These are phyloP conservation scores for Norana najaformis DNA, from an alignment of 2,888 invertebrate species.

Conservation along the genomic window DNA sequence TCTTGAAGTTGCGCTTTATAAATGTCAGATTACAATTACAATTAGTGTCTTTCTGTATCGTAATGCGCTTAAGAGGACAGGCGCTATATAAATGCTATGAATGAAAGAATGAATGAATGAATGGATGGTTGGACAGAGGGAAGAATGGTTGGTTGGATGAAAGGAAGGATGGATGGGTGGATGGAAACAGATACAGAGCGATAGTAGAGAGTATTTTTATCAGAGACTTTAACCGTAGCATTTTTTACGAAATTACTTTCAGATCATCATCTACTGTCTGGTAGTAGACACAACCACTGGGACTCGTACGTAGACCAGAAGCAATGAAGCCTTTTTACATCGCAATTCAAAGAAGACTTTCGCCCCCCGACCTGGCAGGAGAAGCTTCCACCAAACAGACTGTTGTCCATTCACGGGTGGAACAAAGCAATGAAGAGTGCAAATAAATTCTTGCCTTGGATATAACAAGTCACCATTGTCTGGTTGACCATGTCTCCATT, in stretches of 20 bases:
- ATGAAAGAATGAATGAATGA: no score
- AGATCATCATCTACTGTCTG: background rate
- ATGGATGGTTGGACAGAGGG: no score
- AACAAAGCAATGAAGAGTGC: background rate
- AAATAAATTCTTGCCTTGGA: background rate
- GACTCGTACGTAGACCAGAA: background rate
- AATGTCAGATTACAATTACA: no score
- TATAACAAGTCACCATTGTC: background rate
- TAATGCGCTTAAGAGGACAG: no score
- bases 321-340: background rate
- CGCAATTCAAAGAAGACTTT: background rate
- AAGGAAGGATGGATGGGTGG: no score
- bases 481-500: background rate
- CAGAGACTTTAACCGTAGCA: background rate
- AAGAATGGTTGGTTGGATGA: no score
- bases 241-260: background rate
- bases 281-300: background rate
- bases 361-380: background rate
- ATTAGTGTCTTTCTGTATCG: no score
- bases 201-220: no score
- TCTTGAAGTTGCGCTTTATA: no score
- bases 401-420: background rate
- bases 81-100: no score
- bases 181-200: background rate
- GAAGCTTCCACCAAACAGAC: background rate